Evolutionary conservation across 2,113 vertebrate species (phyloP), one percentile per base, ranked within the genome.

Genomic region (Aegotheles bennettii): DNA sequence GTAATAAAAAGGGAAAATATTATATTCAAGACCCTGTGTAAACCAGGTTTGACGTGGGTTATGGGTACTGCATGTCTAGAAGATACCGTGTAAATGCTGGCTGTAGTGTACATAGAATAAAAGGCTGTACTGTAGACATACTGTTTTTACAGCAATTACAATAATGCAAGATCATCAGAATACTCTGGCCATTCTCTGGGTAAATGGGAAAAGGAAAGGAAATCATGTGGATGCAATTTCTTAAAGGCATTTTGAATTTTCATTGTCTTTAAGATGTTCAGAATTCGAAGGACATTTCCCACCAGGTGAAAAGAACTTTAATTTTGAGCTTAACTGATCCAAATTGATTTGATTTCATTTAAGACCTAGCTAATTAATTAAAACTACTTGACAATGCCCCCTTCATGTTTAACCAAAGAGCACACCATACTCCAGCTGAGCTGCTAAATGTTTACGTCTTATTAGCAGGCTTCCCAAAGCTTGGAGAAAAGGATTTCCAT

Each of bases 391-490:
- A 92, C 75, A 84, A 83, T 94, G 84, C 42, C 68, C 75, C 85
- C 91, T 94, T 93, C 95, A 93, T 78, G 71, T 94, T 94, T 88
- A 96, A 94, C 92, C 68, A 81, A 96, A 80, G 71, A 97, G 68
- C 63, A 81, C 33, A 77, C 33, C 3, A 2, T 93, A 65, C 47
- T 95, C 93, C 94, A 96, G 79, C 92, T 93, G 94, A 95, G 92
- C 71, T 86, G 94, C 71, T 95, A 77, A 91, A 81, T 77, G 87
- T 95, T 96, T 95, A 48, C 18, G 18, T 84, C 75, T 85, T 94
- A 90, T 93, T 94, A 94, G 68, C 70, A 82, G 68, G 42, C 25
- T 87, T 95, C 65, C 85, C 78, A 90, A 95, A 92, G 65, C 85
- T 82, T 84, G 48, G 42, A 95, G 70, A 76, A 87, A 93, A 77